Base-by-base conservation (phyloP, 2,113 vertebrate species). In the Channa argus region DNA sequence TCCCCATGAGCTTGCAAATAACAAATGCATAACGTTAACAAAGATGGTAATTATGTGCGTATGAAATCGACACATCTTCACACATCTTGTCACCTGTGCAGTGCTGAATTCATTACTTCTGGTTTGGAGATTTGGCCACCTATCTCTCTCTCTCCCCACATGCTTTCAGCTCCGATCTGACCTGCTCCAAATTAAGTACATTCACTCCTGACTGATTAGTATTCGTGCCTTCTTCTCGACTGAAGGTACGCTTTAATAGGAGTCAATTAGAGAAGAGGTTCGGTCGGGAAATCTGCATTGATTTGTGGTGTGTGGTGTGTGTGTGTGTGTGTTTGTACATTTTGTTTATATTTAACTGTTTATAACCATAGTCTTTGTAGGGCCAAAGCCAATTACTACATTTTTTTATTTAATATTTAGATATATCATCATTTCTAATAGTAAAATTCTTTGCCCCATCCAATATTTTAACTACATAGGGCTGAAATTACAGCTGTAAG, bases 261-360 rank as follows among this genome's bases (percentile, higher is more conserved):
- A 80, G 80, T 84, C 81, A 85, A 82, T 89, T 86, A 90, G 78
- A 78, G 76, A 59, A 53, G 58, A 51, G 83, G 64, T 79, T 80
- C 61, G 3, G 67, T 60, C 63, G 77, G 75, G 67, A 82, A 64
- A 91, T 85, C 73, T 87, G 77, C 85, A 84, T 88, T 84, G 78
- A 90, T 88, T 76, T 63, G 55, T 79, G 74, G 68, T 79, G 84
- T 52, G 69, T 46, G 75, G 45, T 72, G 84, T 77, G 85, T 85
- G 86, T 85, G 74, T 84, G 79, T 24, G 24, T 24, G 45, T 72
- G 84, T 77, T 83, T 85, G 86, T 85, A 71, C 83, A 79, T 83
- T 79, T 62, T 77, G 78, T 76, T 77, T 86, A 90, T 82, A 68
- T 89, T 87, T 71, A 15, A 58, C 50, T 52, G 49, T 82, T 80